phyloP scores from a whole-genome alignment of 2,888 invertebrate genomes.

The Alitta virens region DNA sequence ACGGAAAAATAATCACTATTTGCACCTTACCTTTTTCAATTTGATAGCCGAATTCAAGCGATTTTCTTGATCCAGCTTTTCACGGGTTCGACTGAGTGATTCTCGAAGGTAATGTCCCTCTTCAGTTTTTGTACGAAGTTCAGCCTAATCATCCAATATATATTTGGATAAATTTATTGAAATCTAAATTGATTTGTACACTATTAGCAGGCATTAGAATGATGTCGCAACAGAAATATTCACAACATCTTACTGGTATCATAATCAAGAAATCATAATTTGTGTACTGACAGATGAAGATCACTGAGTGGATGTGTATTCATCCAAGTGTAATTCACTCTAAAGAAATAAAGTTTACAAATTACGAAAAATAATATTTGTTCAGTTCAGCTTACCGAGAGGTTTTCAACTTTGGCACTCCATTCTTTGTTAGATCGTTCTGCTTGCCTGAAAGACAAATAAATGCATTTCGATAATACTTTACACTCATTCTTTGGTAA shows the following conservation, averaged over 20 bases:
- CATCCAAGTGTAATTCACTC: too few relatives aligned
- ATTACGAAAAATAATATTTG: too few relatives aligned
- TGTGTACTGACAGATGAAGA: too few relatives aligned
- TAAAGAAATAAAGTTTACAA: too few relatives aligned
- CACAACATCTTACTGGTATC: not conserved
- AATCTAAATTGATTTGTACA: too few relatives aligned
- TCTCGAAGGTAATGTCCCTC: conserved; percentile 50
- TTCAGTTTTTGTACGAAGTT: conserved; percentile 43
- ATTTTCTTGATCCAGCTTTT: conserved; percentile 50
- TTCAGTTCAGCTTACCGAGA: not conserved
- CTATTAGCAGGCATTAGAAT: too few relatives aligned
- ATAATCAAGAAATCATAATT: too few relatives aligned
- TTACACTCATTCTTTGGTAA: too few relatives aligned
- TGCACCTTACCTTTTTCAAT: conserved; percentile 43
- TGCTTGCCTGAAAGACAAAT: conserved; percentile 11
- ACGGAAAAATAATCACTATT: too few relatives aligned
- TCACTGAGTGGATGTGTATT: too few relatives aligned
- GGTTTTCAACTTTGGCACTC: conserved; percentile 10
- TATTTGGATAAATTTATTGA: not conserved
- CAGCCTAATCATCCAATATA: conserved; percentile 12
- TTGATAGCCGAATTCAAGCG: conserved; percentile 51
- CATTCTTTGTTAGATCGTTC: conserved; percentile 14
- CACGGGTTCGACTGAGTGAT: conserved; percentile 44
- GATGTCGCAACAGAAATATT: too few relatives aligned
- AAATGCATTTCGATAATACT: not conserved